Conservation (phyloP, 2,888 invertebrate species). For the Tetranychus piercei region DNA sequence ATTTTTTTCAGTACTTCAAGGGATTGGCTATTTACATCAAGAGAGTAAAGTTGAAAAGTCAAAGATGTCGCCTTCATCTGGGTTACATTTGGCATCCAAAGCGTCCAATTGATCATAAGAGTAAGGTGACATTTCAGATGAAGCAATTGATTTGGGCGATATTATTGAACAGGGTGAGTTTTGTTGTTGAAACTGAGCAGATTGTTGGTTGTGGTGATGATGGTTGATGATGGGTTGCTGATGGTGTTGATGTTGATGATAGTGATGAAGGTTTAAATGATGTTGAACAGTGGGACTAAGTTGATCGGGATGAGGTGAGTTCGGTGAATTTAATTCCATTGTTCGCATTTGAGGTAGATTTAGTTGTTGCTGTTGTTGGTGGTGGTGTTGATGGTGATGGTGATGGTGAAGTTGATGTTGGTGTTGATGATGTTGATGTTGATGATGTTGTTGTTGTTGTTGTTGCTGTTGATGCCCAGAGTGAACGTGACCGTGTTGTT, state of each 20-base stretch:
- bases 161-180: background rate
- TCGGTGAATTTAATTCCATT: background rate
- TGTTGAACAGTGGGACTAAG: background rate
- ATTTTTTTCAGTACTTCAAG: background rate
- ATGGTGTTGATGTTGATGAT: background rate
- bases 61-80: background rate
- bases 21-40: background rate
- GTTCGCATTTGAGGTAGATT: background rate
- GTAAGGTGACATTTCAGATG: background rate
- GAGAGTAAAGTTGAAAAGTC: background rate
- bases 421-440: background rate
- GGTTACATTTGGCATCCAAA: background rate
- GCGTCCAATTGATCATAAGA: background rate
- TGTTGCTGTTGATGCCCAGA: background rate
- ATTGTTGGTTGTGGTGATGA: background rate
- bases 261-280: background rate
- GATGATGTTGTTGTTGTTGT: background rate
- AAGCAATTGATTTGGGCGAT: background rate
- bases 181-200: background rate
- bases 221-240: background rate
- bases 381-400: background rate
- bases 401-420: background rate
- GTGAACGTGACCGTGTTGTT: background rate
- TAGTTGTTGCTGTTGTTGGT: background rate
- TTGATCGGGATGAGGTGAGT: background rate